Percentiles rank a stretch among this genome's conserved stretches.
Conservation (phyloP, 2,797 vertebrate species). For the Aldrovandia affinis region DNA sequence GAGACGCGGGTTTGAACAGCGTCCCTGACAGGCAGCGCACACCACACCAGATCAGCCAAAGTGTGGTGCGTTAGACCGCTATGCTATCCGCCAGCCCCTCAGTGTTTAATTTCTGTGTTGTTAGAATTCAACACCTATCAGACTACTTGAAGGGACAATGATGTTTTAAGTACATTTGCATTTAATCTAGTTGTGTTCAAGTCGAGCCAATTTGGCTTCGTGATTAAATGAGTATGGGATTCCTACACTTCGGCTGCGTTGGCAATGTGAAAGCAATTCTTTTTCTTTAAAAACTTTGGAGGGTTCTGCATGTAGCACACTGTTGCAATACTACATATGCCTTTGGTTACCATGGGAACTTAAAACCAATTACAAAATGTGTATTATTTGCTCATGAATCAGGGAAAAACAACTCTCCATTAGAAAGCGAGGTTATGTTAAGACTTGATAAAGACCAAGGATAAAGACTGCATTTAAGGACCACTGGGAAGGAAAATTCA, state of each 20-base stretch:
- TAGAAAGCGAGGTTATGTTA: not conserved
- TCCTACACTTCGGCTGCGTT: not conserved
- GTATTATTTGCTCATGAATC: not conserved
- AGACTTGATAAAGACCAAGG: not conserved
- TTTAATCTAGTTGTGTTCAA: not conserved
- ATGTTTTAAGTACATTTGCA: not conserved
- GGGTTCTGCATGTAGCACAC: not conserved
- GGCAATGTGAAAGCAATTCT: not conserved
- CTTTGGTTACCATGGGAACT: conserved; percentile 16
- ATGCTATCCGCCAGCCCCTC: too few relatives aligned
- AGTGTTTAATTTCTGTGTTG: not conserved
- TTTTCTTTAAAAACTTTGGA: not conserved
- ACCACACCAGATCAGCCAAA: too few relatives aligned
- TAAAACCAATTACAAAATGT: conserved; percentile 4
- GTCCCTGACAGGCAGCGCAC: too few relatives aligned
- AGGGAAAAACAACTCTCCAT: not conserved
- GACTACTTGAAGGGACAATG: not conserved
- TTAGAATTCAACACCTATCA: not conserved
- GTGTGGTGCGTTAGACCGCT: too few relatives aligned
- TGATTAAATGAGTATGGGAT: not conserved
- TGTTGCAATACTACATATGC: not conserved
- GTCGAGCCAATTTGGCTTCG: not conserved
- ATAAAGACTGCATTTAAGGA: not conserved
- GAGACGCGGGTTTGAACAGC: too few relatives aligned
- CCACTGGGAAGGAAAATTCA: not conserved